Conservation (phyloP, 2,797 vertebrate species). For the Coilia nasus region DNA sequence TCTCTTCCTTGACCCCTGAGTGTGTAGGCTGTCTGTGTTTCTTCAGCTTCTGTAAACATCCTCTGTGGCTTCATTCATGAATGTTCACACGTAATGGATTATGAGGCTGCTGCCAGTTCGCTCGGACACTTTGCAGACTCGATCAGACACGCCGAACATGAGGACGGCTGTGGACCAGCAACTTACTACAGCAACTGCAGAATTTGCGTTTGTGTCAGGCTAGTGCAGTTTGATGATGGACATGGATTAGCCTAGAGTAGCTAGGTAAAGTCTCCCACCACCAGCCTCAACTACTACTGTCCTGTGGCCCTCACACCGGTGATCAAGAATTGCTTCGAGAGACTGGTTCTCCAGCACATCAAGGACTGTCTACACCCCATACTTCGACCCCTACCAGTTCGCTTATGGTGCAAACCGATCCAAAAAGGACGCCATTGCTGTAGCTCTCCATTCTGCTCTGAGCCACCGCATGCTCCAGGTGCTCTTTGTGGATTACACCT, state of each 20-base stretch:
- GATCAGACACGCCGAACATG: neutral
- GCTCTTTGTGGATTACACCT: too few relatives aligned
- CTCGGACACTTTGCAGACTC: conserved; percentile 37
- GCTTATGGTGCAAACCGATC: too few relatives aligned
- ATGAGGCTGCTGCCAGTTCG: neutral
- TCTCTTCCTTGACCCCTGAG: conserved; percentile 8
- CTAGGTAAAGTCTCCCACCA: too few relatives aligned
- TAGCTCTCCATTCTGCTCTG: too few relatives aligned
- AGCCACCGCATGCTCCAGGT: too few relatives aligned
- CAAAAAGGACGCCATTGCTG: too few relatives aligned
- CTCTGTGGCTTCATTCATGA: conserved; percentile 51
- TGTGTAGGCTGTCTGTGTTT: conserved; percentile 49
- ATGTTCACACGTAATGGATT: conserved; percentile 3
- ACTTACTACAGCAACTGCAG: neutral
- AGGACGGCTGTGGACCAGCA: neutral
- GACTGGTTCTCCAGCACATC: too few relatives aligned
- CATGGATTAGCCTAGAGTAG: neutral
- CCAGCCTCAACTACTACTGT: too few relatives aligned
- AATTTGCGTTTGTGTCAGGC: neutral
- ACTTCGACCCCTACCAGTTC: too few relatives aligned
- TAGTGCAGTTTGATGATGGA: neutral
- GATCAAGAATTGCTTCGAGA: too few relatives aligned
- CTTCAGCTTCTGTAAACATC: conserved; percentile 60
- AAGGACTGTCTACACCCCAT: too few relatives aligned
- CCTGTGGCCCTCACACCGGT: too few relatives aligned